Evolutionary conservation across 2,888 invertebrate species (phyloP).

Genomic region (Zonitis immaculata): DNA sequence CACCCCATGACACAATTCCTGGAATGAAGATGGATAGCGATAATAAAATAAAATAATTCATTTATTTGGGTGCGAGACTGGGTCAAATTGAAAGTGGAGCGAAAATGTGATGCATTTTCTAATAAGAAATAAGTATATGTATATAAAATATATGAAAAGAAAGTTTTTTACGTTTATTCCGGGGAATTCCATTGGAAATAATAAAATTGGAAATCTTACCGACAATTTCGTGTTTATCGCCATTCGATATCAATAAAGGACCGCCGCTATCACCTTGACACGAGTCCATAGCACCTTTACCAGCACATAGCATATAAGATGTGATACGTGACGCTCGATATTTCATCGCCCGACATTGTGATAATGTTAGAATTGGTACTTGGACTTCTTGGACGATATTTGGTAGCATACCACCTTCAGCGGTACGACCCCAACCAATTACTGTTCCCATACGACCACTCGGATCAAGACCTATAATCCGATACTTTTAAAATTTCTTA

Average conservation of each 20-base stretch:
- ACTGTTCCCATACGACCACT: slow-evolving; percentile 71
- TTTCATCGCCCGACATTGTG: slow-evolving; percentile 77
- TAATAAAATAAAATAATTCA: too few species aligned
- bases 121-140: too few species aligned
- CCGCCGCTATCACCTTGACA: slow-evolving; percentile 89
- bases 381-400: slow-evolving; percentile 77
- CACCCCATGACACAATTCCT: slow-evolving; percentile 85
- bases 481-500: too few species aligned
- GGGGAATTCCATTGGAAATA: neutral
- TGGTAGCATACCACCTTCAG: slow-evolving; percentile 76
- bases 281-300: slow-evolving; percentile 74
- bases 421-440: slow-evolving; percentile 81
- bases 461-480: slow-evolving; percentile 50
- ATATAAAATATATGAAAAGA: neutral
- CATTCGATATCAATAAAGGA: slow-evolving; percentile 69
- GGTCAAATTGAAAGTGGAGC: slow-evolving; percentile 3
- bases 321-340: slow-evolving; percentile 80
- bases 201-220: slow-evolving; percentile 54
- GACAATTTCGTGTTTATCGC: slow-evolving; percentile 73
- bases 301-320: slow-evolving; percentile 81
- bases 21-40: slow-evolving; percentile 38
- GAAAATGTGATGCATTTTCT: slow-evolving; percentile 1
- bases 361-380: slow-evolving; percentile 75
- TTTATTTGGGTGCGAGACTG: neutral
- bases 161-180: neutral